Percentiles rank a stretch among this genome's conserved stretches.
Evolutionary conservation across 2,797 vertebrate genomes (phyloP).

Genomic region (Helicolenus hilgendorfi): DNA sequence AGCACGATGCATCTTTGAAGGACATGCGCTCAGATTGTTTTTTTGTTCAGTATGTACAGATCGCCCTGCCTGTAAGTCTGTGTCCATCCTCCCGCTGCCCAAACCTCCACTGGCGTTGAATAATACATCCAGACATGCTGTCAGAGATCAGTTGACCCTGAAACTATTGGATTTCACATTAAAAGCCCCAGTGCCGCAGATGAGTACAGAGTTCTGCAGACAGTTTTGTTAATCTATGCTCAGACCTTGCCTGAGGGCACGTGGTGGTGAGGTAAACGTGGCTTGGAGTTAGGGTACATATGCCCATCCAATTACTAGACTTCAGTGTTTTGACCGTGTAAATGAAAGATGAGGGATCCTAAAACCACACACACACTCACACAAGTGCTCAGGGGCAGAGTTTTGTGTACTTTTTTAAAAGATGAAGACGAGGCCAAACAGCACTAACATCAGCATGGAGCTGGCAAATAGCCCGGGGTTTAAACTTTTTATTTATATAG

Average conservation of each 20-base stretch:
- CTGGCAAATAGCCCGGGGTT: conserved; percentile 9
- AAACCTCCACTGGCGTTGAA: conserved; percentile 71
- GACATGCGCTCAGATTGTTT: conserved; percentile 35
- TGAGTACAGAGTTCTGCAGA: conserved; percentile 73
- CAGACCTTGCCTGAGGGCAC: conserved; percentile 83
- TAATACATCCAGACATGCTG: conserved; percentile 84
- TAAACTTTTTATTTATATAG: conserved; percentile 15
- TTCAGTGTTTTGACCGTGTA: conserved; percentile 53
- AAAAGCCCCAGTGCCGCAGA: conserved; percentile 68
- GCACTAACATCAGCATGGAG: not conserved
- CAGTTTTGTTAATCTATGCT: conserved; percentile 81
- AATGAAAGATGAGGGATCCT: conserved; percentile 65
- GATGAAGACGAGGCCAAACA: conserved; percentile 37
- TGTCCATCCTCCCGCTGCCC: conserved; percentile 59
- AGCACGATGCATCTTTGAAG: conserved; percentile 61
- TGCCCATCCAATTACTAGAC: conserved; percentile 81
- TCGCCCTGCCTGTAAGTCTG: conserved; percentile 47
- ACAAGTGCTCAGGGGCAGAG: conserved; percentile 15
- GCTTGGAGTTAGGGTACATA: conserved; percentile 72
- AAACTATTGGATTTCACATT: conserved; percentile 86
- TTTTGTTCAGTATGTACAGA: conserved; percentile 1
- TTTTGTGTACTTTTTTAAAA: conserved; percentile 17
- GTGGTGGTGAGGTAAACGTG: conserved; percentile 68
- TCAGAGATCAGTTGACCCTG: conserved; percentile 87
- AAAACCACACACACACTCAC: conserved; percentile 21